Base-by-base conservation (phyloP, 1,140 invertebrate species). In the Hyles euphorbiae region DNA sequence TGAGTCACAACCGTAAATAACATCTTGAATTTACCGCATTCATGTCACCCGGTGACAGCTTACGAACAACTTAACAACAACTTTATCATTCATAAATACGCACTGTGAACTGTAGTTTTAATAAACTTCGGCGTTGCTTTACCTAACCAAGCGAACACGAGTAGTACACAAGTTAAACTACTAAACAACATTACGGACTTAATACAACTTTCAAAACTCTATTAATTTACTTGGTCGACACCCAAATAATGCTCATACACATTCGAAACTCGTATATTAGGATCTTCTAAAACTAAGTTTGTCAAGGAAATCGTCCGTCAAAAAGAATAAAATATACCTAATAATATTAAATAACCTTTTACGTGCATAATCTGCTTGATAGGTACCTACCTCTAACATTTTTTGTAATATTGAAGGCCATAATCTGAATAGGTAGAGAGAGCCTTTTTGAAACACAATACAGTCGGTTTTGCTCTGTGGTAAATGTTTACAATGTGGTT, bases 291-390 rank as follows among this genome's bases (percentile, higher is more conserved):
- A 62, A 53, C 45, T 48, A 56, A 63, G 54, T 56, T 63, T 67
- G 56, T 46, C 55, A 58, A 58, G 65, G 63, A 68, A 72, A 64
- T 68, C 40, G 10, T 57, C 60, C 46, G 67, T 68, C 63, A 61
- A 55, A 67, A n/a, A 52, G 59, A 43, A 11, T 49, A 58, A 65
- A 57, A 56, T 63, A 63, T 64, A 65, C 54, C 12, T 60, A 74
- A 67, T 66, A 70, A 61, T 62, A 65, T 68, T 67, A 80, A 76
- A 82, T 80, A 82, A 82, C 80, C 80, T 83, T 78, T 70, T 72
- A 72, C 58, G 67, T 68, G 64, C 63, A 66, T 76, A 65, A 70
- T 74, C 70, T 74, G 65, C 69, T 72, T 70, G 67, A 73, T 73
- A 78, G 63, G 36, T 5, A 40, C 36, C 66, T 83, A 22, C 36